Percentiles rank a stretch among this genome's conserved stretches.
phyloP scores from a whole-genome alignment of 2,888 invertebrate genomes.

The Anorthoa munda region DNA sequence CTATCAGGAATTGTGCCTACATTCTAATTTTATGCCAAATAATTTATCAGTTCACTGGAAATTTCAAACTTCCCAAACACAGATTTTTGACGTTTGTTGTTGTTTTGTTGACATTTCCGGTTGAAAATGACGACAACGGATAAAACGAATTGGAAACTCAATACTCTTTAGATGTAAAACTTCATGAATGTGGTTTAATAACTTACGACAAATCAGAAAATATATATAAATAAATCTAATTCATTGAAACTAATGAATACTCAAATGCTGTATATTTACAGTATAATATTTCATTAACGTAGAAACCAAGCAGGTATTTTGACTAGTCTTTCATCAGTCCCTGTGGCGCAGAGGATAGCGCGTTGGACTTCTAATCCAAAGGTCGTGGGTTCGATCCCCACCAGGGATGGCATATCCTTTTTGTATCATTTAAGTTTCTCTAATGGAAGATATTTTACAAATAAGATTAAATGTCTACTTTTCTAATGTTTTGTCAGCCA shows the following conservation, averaged over 20 bases:
- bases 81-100: constrained; percentile 74
- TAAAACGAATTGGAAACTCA: constrained; percentile 3
- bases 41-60: constrained; percentile 71
- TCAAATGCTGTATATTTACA: background rate
- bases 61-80: constrained; percentile 86
- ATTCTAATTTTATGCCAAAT: constrained; percentile 66
- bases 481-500: background rate
- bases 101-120: constrained; percentile 81
- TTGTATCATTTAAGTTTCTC: constrained; percentile 23
- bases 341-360: constrained; percentile 97
- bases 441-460: too few relatives aligned
- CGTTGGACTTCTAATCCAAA: constrained; percentile 98
- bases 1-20: constrained; percentile 49
- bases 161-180: constrained; percentile 21
- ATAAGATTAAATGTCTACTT: background rate
- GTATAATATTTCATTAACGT: background rate
- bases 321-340: constrained; percentile 85
- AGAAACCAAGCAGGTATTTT: constrained; percentile 71
- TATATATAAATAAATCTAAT: background rate
- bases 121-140: constrained; percentile 56
- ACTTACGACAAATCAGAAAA: background rate
- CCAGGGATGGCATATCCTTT: constrained; percentile 92
- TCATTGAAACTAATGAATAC: background rate
- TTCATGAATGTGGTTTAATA: background rate
- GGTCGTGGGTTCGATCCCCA: constrained; percentile 97